Evolutionary conservation across 1,140 invertebrate species (phyloP).

Genomic region (Dendrolimus kikuchii): DNA sequence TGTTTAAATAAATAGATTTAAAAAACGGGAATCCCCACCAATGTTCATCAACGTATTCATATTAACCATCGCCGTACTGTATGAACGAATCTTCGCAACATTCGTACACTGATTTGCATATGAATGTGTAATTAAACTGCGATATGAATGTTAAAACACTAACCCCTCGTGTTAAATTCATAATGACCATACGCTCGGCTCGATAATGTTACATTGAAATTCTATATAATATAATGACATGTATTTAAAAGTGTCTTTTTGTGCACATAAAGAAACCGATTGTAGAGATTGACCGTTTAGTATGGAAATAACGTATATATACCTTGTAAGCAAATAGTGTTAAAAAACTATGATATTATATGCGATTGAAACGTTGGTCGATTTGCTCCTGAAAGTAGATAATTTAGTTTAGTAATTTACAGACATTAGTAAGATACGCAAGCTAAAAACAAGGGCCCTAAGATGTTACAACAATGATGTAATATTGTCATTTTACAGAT

Average conservation of each 20-base stretch:
- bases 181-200: too few relatives aligned
- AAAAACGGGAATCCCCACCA: neutral
- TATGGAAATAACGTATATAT: neutral
- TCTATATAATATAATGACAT: neutral
- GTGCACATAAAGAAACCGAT: too few relatives aligned
- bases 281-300: too few relatives aligned
- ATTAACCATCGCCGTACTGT: conserved; percentile 15
- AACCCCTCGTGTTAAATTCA: neutral
- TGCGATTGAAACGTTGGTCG: too few relatives aligned
- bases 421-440: too few relatives aligned
- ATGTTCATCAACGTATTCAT: neutral
- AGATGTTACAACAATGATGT: too few relatives aligned
- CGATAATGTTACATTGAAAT: neutral
- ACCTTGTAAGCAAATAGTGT: neutral
- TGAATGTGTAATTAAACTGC: conserved; percentile 69
- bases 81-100: conserved; percentile 55
- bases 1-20: neutral
- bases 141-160: conserved; percentile 43
- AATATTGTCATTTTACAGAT: too few relatives aligned
- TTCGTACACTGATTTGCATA: conserved; percentile 63
- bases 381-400: too few relatives aligned
- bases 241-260: too few relatives aligned
- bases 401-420: too few relatives aligned
- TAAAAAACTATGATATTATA: neutral
- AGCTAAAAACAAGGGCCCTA: too few relatives aligned